Evolutionary conservation across 2,113 vertebrate genomes (phyloP).

Genomic region (Calidris pygmaea): DNA sequence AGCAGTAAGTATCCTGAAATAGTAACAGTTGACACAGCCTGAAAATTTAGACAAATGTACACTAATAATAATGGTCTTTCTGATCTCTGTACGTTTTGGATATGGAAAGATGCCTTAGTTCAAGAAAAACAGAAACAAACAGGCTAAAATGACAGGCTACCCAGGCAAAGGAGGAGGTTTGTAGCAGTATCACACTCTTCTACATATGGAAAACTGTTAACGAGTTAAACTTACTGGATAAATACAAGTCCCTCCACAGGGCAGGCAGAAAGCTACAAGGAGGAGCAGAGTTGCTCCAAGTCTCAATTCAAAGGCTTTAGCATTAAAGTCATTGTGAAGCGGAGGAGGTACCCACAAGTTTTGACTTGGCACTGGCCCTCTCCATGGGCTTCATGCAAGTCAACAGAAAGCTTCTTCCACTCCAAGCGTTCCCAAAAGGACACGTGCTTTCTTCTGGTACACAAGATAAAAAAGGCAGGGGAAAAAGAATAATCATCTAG

Average conservation of each 20-base stretch:
- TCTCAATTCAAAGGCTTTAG: background rate
- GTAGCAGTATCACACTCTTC: background rate
- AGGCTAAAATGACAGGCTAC: background rate
- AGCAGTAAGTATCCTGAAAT: background rate
- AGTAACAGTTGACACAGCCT: background rate
- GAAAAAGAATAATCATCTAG: background rate
- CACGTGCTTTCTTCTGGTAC: background rate
- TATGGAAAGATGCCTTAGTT: background rate
- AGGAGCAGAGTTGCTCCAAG: background rate
- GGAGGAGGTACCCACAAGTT: background rate
- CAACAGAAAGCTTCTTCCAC: background rate
- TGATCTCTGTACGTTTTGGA: fast-evolving
- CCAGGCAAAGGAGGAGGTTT: background rate
- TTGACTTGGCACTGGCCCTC: background rate
- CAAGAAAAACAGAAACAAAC: background rate
- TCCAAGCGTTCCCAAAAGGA: background rate
- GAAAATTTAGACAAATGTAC: background rate
- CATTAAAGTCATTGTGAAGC: background rate
- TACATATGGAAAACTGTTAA: background rate
- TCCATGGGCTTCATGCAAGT: background rate
- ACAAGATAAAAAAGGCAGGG: background rate
- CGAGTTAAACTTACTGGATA: background rate
- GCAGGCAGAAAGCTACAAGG: background rate
- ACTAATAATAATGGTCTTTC: background rate
- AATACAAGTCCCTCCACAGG: background rate